phyloP scores from a whole-genome alignment of 2,888 invertebrate genomes.

The Acleris sparsana region DNA sequence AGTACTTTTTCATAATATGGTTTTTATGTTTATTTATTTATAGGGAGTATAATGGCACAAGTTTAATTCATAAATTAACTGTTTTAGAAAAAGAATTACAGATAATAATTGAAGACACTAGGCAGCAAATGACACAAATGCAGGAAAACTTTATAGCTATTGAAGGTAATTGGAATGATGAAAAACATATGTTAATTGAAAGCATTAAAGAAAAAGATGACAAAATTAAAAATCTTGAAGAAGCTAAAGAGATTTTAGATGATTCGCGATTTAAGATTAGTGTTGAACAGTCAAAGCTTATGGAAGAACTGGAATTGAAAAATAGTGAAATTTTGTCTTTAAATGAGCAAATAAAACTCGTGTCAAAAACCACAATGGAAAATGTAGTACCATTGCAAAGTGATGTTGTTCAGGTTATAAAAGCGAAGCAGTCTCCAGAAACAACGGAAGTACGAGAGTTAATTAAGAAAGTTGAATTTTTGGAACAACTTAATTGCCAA shows the following conservation, averaged over 20 bases:
- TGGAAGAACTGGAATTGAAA: conserved; percentile 79
- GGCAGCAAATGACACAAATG: conserved; percentile 91
- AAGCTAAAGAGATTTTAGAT: conserved; percentile 80
- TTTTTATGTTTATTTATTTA: neutral
- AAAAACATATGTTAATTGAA: conserved; percentile 82
- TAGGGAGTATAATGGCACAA: neutral
- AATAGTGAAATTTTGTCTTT: conserved; percentile 69
- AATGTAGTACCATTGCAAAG: conserved; percentile 51
- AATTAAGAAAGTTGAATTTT: conserved; percentile 76
- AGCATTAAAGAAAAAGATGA: conserved; percentile 83
- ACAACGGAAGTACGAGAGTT: conserved; percentile 72
- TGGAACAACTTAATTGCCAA: conserved; percentile 79
- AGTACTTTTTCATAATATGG: no score
- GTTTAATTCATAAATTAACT: conserved; percentile 28
- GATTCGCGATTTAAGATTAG: conserved; percentile 77
- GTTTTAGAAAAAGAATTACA: conserved; percentile 86
- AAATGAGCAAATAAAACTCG: conserved; percentile 58
- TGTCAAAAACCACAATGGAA: conserved; percentile 44
- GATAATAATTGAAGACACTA: conserved; percentile 90
- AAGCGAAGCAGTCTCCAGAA: conserved; percentile 73
- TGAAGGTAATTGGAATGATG: conserved; percentile 88
- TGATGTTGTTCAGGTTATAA: conserved; percentile 82
- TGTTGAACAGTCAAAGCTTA: conserved; percentile 79
- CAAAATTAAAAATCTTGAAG: conserved; percentile 81
- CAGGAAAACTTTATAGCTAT: conserved; percentile 89